Percentiles rank a stretch among this genome's conserved stretches.
Evolutionary conservation across 2,113 vertebrate genomes (phyloP).

Genomic region (Vicugna pacos): DNA sequence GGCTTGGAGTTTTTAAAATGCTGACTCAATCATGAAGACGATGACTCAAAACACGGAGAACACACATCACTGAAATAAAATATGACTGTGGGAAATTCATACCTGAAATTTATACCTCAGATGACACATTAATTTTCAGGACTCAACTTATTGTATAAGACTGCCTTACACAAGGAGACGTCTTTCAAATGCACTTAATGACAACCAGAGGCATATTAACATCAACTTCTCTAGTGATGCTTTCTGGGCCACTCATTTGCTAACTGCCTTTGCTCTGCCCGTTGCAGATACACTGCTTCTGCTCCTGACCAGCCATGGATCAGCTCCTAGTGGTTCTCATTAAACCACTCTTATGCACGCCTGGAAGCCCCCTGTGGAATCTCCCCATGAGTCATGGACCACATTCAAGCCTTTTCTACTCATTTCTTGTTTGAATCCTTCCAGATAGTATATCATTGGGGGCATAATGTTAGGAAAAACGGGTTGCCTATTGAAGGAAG

Average conservation of each 20-base stretch:
- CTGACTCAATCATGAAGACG: background rate
- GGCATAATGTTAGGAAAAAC: background rate
- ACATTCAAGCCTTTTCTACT: background rate
- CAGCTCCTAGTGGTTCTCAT: background rate
- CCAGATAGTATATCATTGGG: background rate
- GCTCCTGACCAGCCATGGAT: background rate
- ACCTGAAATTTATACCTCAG: background rate
- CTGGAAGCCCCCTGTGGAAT: rapidly evolving
- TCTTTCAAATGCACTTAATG: background rate
- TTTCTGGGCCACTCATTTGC: too few relatives aligned
- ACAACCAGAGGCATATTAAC: background rate
- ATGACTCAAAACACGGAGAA: background rate
- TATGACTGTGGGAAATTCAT: too few relatives aligned
- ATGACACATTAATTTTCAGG: background rate
- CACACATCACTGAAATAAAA: background rate
- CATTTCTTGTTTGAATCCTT: background rate
- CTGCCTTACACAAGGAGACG: background rate
- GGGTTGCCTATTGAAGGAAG: background rate
- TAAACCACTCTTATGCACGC: background rate
- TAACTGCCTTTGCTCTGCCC: too few relatives aligned
- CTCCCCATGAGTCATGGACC: background rate
- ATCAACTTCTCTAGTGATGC: background rate
- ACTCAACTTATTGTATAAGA: background rate
- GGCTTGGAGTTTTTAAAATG: background rate
- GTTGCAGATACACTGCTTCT: rapidly evolving